phyloP scores from a whole-genome alignment of 2,797 vertebrate genomes.

The Neosilurus hyrtlii region DNA sequence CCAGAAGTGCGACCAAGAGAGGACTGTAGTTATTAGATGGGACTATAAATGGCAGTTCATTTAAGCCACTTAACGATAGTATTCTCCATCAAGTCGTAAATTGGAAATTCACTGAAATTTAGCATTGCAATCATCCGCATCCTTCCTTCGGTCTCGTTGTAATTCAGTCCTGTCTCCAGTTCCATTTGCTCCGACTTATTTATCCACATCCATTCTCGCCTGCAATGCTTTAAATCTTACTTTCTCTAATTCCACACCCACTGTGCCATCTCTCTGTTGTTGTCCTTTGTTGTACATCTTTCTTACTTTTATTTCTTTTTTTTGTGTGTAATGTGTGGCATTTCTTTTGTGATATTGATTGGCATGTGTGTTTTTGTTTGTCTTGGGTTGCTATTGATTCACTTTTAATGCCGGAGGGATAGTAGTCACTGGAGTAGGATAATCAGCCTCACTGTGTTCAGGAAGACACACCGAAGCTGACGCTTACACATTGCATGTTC shows the following conservation, averaged over 20 bases:
- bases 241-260: slow-evolving; percentile 34
- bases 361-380: slow-evolving; percentile 51
- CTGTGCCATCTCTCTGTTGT: slow-evolving; percentile 7
- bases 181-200: slow-evolving; percentile 31
- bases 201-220: slow-evolving; percentile 20
- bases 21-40: background rate
- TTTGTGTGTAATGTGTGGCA: slow-evolving; percentile 10
- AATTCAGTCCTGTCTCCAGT: slow-evolving; percentile 25
- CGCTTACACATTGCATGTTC: background rate
- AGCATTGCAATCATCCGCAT: slow-evolving; percentile 26
- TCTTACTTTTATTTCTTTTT: slow-evolving; percentile 6
- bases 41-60: slow-evolving; percentile 28
- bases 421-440: slow-evolving; percentile 40
- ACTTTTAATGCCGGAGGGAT: slow-evolving; percentile 34
- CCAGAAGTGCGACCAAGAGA: no score
- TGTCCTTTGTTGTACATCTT: slow-evolving; percentile 19
- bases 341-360: slow-evolving; percentile 45
- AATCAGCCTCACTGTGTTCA: slow-evolving; percentile 49
- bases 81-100: slow-evolving; percentile 33
- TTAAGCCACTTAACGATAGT: slow-evolving; percentile 44
- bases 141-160: slow-evolving; percentile 15
- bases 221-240: slow-evolving; percentile 25
- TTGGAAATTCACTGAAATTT: slow-evolving; percentile 24
- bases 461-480: slow-evolving; percentile 18
- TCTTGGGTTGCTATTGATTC: slow-evolving; percentile 45